Conservation (phyloP, 1,140 invertebrate genomes). For the Drosophila serrata region DNA sequence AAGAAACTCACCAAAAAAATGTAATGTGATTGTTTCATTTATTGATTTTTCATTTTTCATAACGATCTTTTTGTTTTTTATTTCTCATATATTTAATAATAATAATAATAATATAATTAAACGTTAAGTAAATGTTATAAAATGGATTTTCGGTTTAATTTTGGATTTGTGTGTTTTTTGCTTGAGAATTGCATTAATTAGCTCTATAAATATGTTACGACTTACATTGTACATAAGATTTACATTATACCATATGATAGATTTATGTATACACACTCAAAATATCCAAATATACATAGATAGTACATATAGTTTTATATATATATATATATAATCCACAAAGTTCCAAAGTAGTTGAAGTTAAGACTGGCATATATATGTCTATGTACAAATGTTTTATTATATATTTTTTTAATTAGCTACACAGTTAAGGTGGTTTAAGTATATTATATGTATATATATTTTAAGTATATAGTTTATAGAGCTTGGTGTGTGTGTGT, state of each 20-base stretch:
- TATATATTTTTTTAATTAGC: slow-evolving; percentile 21
- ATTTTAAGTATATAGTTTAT: slow-evolving; percentile 48
- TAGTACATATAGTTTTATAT: slow-evolving; percentile 11
- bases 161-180: slow-evolving; percentile 10
- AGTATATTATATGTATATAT: slow-evolving; percentile 44
- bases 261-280: slow-evolving; percentile 40
- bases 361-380: slow-evolving; percentile 28
- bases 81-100: slow-evolving; percentile 43
- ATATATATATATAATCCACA: slow-evolving; percentile 33
- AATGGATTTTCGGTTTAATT: slow-evolving; percentile 43
- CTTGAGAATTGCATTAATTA: slow-evolving; percentile 80
- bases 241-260: slow-evolving; percentile 20
- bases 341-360: slow-evolving; percentile 42
- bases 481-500: slow-evolving; percentile 39
- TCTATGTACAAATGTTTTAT: slow-evolving; percentile 29
- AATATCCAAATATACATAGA: slow-evolving; percentile 38
- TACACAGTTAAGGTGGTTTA: slow-evolving; percentile 40
- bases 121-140: slow-evolving; percentile 82
- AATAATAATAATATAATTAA: slow-evolving; percentile 64
- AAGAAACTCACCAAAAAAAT: neutral
- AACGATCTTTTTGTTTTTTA: slow-evolving; percentile 62
- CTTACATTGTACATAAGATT: slow-evolving; percentile 32
- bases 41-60: slow-evolving; percentile 74
- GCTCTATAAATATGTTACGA: slow-evolving; percentile 72
- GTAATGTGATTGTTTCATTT: slow-evolving; percentile 73